Conservation (phyloP, 1,140 invertebrate species). For the Drosophila yakuba region DNA sequence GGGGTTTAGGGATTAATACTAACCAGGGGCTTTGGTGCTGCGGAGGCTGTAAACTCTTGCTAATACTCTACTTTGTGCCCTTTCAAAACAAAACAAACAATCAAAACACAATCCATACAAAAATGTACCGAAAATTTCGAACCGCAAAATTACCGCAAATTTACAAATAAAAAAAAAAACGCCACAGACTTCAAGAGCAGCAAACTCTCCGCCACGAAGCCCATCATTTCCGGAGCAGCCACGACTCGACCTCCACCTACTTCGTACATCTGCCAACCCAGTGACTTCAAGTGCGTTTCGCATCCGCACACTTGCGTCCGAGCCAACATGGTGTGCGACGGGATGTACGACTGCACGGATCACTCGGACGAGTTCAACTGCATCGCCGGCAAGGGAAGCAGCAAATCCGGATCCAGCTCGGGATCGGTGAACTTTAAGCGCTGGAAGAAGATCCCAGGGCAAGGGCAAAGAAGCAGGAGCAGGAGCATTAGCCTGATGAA, state of each 20-base stretch:
- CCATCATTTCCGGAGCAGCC: slow-evolving; percentile 13
- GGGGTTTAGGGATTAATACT: slow-evolving; percentile 37
- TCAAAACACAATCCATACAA: background rate
- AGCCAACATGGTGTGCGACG: slow-evolving; percentile 88
- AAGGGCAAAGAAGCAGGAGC: slow-evolving; percentile 1
- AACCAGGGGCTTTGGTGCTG: slow-evolving; percentile 40
- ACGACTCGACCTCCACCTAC: slow-evolving; percentile 11
- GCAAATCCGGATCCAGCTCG: background rate
- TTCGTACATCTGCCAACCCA: slow-evolving; percentile 68
- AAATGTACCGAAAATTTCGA: background rate
- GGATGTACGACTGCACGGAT: slow-evolving; percentile 89
- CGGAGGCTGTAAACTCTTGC: slow-evolving; percentile 16
- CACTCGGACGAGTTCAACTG: slow-evolving; percentile 90
- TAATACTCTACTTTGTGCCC: slow-evolving; percentile 52
- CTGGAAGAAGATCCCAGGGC: slow-evolving; percentile 57
- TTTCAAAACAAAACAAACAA: slow-evolving; percentile 9
- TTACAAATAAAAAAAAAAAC: slow-evolving; percentile 18
- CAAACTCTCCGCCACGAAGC: slow-evolving; percentile 46
- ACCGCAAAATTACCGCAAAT: slow-evolving; percentile 20
- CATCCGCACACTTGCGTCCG: slow-evolving; percentile 86
- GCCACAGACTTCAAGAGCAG: slow-evolving; percentile 65
- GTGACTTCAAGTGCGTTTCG: slow-evolving; percentile 81
- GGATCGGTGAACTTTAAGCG: slow-evolving; percentile 52
- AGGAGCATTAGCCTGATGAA: background rate
- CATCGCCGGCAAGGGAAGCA: slow-evolving; percentile 49